These are phyloP conservation scores for Paralichthys olivaceus DNA, from an alignment of 2,113 vertebrate genomes.

Conservation along the genomic window DNA sequence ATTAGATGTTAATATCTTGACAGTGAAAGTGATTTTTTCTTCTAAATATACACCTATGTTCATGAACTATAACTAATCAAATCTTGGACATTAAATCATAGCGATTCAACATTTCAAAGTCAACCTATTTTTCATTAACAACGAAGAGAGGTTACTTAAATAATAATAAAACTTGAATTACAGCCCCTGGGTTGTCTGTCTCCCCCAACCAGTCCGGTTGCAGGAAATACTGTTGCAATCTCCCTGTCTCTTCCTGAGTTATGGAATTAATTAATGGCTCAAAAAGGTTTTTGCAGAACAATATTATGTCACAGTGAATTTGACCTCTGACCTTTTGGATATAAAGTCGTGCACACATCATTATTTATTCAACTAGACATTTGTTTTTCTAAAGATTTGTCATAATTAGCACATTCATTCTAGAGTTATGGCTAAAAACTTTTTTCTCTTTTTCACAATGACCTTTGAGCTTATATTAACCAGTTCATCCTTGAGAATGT, in stretches of 20 bases:
- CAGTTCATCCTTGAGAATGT: background rate
- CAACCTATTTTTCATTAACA: conserved; percentile 6
- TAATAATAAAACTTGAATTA: background rate
- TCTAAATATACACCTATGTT: background rate
- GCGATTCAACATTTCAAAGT: background rate
- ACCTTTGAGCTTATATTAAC: background rate
- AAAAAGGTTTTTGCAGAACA: background rate
- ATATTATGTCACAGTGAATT: background rate
- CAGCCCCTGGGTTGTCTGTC: background rate
- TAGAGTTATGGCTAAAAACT: background rate
- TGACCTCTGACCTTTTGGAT: background rate
- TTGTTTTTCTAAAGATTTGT: background rate
- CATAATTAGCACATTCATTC: background rate
- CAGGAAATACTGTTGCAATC: background rate
- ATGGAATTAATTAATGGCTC: background rate
- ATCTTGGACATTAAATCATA: background rate
- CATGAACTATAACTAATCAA: background rate
- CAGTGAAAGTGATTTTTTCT: background rate
- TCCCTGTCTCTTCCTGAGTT: background rate
- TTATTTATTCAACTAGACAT: background rate
- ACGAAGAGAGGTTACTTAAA: background rate
- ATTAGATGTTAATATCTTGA: background rate
- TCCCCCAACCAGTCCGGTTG: background rate
- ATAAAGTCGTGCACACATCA: background rate
- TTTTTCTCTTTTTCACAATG: background rate